These are phyloP conservation scores for Mus minutoides DNA, from an alignment of 2,797 vertebrate genomes.

Conservation along the genomic window DNA sequence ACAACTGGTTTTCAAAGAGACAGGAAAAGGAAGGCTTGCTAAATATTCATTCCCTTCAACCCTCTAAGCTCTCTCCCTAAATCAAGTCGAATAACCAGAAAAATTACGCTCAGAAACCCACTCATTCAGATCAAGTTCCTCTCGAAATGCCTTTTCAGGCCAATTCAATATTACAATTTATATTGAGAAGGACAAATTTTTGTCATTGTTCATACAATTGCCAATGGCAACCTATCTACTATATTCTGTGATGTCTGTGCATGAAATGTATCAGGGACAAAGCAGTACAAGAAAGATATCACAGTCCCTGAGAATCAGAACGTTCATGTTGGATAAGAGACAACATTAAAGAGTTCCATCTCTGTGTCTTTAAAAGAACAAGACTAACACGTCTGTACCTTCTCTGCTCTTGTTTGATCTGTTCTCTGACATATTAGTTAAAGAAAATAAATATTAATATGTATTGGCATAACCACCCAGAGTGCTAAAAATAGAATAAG, in stretches of 20 bases:
- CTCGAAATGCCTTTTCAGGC: background rate
- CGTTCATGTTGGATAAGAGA: background rate
- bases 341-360: background rate
- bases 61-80: constrained; percentile 16
- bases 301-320: background rate
- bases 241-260: background rate
- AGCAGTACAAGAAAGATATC: background rate
- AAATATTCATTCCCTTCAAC: constrained; percentile 58
- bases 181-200: constrained; percentile 42
- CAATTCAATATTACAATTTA: constrained; percentile 34
- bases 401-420: background rate
- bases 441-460: background rate
- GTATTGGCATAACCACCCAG: background rate
- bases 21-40: background rate
- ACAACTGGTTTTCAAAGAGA: constrained; percentile 55
- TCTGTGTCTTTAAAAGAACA: background rate
- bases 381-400: background rate
- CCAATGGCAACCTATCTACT: background rate
- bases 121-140: background rate
- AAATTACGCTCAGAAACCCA: background rate
- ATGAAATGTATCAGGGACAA: constrained; percentile 11
- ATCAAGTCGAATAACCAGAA: constrained; percentile 57
- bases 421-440: background rate
- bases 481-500: background rate
- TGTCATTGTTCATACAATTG: background rate